A percentile compares a stretch with the other conserved stretches of the same genome.
Evolutionary conservation across 2,797 vertebrate species (phyloP).

Genomic region (Notamacropus eugenii): DNA sequence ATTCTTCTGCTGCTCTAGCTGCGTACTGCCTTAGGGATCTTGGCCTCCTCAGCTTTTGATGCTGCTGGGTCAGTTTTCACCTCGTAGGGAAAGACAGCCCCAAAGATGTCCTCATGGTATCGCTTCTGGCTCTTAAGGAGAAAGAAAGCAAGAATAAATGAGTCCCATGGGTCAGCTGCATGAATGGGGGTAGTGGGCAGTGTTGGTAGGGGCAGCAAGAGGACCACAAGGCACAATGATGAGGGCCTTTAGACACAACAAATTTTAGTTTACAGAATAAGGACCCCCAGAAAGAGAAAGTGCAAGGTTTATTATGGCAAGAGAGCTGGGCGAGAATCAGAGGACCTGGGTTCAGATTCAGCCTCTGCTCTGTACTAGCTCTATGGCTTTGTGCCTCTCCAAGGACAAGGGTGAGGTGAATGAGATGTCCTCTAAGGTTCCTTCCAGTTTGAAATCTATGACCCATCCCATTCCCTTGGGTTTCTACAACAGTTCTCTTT

Average conservation of each 20-base stretch:
- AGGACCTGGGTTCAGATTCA: not conserved
- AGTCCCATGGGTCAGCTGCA: not conserved
- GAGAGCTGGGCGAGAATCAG: not conserved
- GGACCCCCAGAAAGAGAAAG: not conserved
- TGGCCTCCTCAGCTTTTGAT: not conserved
- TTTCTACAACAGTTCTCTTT: not conserved
- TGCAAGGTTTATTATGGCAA: not conserved
- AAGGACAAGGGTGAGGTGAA: not conserved
- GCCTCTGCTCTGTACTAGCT: not conserved
- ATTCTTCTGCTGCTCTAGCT: not conserved
- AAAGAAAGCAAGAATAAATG: not conserved
- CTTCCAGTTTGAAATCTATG: not conserved
- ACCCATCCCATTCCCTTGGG: not conserved
- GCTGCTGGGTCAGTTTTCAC: slow-evolving; percentile 36
- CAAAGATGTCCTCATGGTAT: slow-evolving; percentile 92
- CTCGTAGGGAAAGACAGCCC: slow-evolving; percentile 81
- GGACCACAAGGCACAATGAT: not conserved
- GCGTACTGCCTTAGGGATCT: not conserved
- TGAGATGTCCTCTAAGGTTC: not conserved
- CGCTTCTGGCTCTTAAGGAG: slow-evolving; percentile 86
- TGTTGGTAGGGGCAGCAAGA: not conserved
- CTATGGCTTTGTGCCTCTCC: not conserved
- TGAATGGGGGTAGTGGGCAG: not conserved
- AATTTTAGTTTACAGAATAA: not conserved
- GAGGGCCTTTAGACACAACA: not conserved